Evolutionary conservation across 1,140 invertebrate species (phyloP), one percentile per base, ranked within the genome.

Genomic region (Agrypnia vestita): DNA sequence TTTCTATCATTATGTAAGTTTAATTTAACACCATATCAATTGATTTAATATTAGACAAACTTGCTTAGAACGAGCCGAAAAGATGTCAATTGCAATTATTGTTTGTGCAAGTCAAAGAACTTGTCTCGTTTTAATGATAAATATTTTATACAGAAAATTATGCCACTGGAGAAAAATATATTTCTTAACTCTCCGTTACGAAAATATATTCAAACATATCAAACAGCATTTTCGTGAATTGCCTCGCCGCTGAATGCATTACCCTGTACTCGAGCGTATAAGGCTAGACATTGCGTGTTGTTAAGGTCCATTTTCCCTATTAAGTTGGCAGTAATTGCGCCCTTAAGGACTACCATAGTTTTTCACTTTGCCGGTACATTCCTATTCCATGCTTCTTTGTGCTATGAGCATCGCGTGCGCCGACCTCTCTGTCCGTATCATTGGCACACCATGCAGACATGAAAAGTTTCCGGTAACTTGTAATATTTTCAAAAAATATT

Each of bases 261-360:
- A 21, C 49, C 17, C 0, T 35, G 47, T 67, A 6, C 15, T 15
- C 47, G 19, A 25, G 8, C 1, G 44, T 51, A 74, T 11, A 56
- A 35, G 10, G 13, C 7, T 55, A 74, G 51, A 74, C 71, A 56
- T 56, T 55, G 15, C 47, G 55, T 35, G 73, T 15, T 21, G 53
- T 44, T 79, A 82, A 82, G 78, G 77, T 69, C 55, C 53, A 79
- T 75, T 72, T 72, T 82, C 47, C 64, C 49, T 71, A 61, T 79
- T 79, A 82, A 56, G 69, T 74, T 74, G 47, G 55, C 71, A 73
- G 55, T 76, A 78, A 78, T 75, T 71, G 55, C 76, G 71, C 47
- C 79, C 79, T 80, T 80, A 80, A 80, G 56, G 79, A 80, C 73
- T 74, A 17, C 53, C 73, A 80, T 59, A 80, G 73, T 80, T 80